Evolutionary conservation across 2,113 vertebrate genomes (phyloP).

Genomic region (Melanostigma gelatinosum): DNA sequence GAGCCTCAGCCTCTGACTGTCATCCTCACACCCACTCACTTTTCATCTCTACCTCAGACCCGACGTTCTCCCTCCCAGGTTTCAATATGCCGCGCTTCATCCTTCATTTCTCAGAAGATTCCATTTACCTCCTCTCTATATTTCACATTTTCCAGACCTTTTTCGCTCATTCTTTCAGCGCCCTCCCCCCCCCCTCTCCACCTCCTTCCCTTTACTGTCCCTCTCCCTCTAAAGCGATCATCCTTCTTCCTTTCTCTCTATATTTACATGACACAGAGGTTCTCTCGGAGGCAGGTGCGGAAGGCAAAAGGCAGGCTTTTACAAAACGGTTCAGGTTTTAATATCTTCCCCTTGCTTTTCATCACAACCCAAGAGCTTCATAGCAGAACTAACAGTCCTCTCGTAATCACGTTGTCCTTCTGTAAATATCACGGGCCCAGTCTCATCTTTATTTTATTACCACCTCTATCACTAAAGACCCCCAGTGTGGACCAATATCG

Average conservation of each 20-base stretch:
- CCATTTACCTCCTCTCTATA: constrained; percentile 70
- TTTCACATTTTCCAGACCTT: constrained; percentile 65
- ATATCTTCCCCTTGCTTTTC: constrained; percentile 79
- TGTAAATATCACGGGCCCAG: constrained; percentile 82
- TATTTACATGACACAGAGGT: constrained; percentile 80
- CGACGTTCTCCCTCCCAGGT: constrained; percentile 47
- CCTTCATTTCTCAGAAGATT: constrained; percentile 71
- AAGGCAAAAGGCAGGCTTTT: constrained; percentile 68
- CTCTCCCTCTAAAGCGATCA: constrained; percentile 73
- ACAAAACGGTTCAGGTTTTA: constrained; percentile 81
- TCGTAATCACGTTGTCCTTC: constrained; percentile 78
- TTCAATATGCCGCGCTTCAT: constrained; percentile 63
- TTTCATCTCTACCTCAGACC: constrained; percentile 55
- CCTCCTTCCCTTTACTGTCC: constrained; percentile 36
- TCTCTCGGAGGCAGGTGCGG: constrained; percentile 61
- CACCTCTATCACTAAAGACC: constrained; percentile 69
- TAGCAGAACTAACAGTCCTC: constrained; percentile 77
- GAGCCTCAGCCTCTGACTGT: constrained; percentile 46
- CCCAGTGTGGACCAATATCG: constrained; percentile 66
- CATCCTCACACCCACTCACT: constrained; percentile 53
- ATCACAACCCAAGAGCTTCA: constrained; percentile 71
- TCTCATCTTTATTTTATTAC: constrained; percentile 84
- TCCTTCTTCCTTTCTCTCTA: constrained; percentile 65
- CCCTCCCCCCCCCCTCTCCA: neutral
- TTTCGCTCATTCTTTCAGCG: constrained; percentile 23